Evolutionary conservation across 2,113 vertebrate species (phyloP), one percentile per base, ranked within the genome.

Genomic region (Capreolus pygargus): DNA sequence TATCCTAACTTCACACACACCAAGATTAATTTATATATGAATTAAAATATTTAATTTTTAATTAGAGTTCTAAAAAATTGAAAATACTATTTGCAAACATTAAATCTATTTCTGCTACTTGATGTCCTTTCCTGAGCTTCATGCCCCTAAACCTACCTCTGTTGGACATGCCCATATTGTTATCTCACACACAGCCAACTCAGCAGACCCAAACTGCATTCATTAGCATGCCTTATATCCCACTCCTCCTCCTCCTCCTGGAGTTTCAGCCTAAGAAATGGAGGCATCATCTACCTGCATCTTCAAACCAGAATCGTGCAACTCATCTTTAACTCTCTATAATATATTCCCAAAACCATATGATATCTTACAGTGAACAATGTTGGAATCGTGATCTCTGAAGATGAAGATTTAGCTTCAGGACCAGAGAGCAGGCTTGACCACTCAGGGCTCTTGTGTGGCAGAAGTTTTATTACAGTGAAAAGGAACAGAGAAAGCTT

Each of bases 381-480:
- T 67, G n/a, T 21, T 8, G 1, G 64, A 67, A 67, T 67, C 2
- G 2, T 0, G 0, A 36, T 21, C 64, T 67, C 64, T 0, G 8
- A 67, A 60, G 12, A 54, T 17, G 52, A 60, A 67, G n/a, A 67
- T 67, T 67, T 19, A 67, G 64, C 64, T 36, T 67, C 64, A 70
- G 17, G 17, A 70, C 33, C 17, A 67, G n/a, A 67, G 64, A 36
- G 4, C 64, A 67, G 17, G n/a, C 64, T 67, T 67, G 64, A 36
- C 33, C 16, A n/a, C 8, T 67, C 64, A 67, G 64, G 64, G 33
- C 17, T 67, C 17, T 36, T 67, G 17, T 67, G 64, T n/a, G 33
- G 33, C 64, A 36, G 3, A 17, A 33, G 64, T 67, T 67, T 67
- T 67, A 67, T 36, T n/a, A 36, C 33, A 36, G 17, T 67, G 8